phyloP scores from a whole-genome alignment of 2,797 vertebrate genomes.

The Hirundo rustica region DNA sequence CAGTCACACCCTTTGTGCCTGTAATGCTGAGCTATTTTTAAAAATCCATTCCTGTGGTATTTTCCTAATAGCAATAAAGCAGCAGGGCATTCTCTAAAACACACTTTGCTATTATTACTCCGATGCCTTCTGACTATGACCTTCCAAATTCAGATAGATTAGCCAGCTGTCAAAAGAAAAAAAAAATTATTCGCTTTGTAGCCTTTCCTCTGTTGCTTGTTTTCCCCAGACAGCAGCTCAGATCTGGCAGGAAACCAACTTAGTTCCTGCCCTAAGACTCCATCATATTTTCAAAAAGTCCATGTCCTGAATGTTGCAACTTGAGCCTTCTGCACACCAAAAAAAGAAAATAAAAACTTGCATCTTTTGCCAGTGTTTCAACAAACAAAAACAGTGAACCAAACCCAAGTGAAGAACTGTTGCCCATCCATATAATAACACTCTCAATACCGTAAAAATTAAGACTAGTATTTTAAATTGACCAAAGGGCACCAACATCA shows the following conservation, averaged over 20 bases:
- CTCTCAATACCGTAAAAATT: not conserved
- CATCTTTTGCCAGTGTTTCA: not conserved
- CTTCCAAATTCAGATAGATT: constrained; percentile 61
- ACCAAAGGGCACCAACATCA: not conserved
- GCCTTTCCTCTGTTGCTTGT: not conserved
- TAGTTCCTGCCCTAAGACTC: not conserved
- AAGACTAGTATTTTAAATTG: not conserved
- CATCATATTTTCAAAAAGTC: not conserved
- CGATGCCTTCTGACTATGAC: not conserved
- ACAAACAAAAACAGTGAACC: not conserved
- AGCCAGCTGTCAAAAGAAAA: constrained; percentile 46
- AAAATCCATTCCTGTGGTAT: constrained; percentile 51
- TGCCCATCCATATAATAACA: not conserved
- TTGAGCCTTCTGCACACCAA: not conserved
- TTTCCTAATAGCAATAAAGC: constrained; percentile 52
- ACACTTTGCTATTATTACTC: constrained; percentile 43
- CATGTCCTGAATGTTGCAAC: not conserved
- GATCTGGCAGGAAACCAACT: not conserved
- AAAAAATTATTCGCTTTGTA: not conserved
- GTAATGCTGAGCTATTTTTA: constrained; percentile 36
- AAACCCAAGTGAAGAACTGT: not conserved
- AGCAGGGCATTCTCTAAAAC: constrained; percentile 10
- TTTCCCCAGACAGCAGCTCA: not conserved
- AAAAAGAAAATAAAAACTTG: not conserved
- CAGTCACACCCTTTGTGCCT: constrained; percentile 6